Percentiles rank a stretch among this genome's conserved stretches.
Conservation (phyloP, 2,113 vertebrate species). For the Hypanus sabinus region DNA sequence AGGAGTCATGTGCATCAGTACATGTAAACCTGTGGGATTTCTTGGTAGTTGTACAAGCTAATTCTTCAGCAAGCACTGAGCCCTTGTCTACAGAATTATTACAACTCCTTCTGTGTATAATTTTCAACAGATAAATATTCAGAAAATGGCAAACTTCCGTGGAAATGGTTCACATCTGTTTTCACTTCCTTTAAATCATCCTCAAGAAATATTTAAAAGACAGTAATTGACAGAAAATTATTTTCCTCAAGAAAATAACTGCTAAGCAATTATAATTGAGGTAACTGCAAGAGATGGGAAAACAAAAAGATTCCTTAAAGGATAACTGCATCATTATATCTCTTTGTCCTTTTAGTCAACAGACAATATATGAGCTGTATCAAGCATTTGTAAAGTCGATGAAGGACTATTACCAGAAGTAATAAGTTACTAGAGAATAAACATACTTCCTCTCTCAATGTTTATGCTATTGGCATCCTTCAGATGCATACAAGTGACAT, state of each 20-base stretch:
- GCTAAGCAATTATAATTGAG: neutral
- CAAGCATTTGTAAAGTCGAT: neutral
- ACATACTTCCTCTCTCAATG: neutral
- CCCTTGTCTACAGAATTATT: neutral
- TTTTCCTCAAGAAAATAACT: conserved; percentile 18
- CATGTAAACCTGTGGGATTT: neutral
- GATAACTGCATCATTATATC: neutral
- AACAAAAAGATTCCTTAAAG: neutral
- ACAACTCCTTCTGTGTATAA: conserved; percentile 27
- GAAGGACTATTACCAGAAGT: neutral
- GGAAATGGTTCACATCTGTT: conserved; percentile 36
- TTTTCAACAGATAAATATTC: conserved; percentile 36
- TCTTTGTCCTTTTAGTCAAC: neutral
- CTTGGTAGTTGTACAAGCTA: neutral
- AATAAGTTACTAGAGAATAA: neutral
- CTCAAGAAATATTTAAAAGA: conserved; percentile 24
- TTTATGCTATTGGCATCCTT: neutral
- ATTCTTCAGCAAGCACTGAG: conserved; percentile 22
- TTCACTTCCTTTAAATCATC: conserved; percentile 37
- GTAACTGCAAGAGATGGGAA: neutral
- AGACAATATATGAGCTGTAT: neutral
- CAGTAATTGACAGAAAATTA: conserved; percentile 33
- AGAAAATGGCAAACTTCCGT: conserved; percentile 34
- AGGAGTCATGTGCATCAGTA: neutral
- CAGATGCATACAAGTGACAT: neutral